A percentile compares a stretch with the other conserved stretches of the same genome.
Conservation (phyloP, 2,797 vertebrate genomes). For the Lagodon rhomboides region DNA sequence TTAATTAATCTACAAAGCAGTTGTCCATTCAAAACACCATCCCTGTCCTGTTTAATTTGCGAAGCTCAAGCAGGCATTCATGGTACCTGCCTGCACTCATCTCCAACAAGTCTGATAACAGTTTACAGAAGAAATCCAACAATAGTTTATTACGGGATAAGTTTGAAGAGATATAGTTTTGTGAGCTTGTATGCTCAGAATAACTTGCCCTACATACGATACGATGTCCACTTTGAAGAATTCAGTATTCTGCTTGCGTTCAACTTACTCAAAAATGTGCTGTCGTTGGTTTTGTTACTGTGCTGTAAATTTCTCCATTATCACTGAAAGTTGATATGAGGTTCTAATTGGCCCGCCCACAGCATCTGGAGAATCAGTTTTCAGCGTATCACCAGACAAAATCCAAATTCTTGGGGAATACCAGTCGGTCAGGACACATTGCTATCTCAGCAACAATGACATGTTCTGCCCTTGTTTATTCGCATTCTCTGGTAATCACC, state of each 20-base stretch:
- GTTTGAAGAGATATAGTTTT: neutral
- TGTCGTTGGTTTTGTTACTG: neutral
- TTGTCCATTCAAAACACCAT: slow-evolving; percentile 13
- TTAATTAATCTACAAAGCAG: neutral
- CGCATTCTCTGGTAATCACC: slow-evolving; percentile 68
- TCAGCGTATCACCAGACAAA: neutral
- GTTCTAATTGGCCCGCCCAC: neutral
- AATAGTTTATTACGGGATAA: neutral
- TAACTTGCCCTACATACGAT: neutral
- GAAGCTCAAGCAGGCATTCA: neutral
- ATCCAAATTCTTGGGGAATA: slow-evolving; percentile 55
- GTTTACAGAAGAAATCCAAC: neutral
- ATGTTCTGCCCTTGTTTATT: slow-evolving; percentile 63
- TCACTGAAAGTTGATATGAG: neutral
- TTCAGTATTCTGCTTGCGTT: neutral
- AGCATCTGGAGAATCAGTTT: neutral
- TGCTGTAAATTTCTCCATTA: neutral
- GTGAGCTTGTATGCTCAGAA: neutral
- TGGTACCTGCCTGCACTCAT: neutral
- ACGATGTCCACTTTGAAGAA: neutral
- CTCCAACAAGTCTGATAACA: neutral
- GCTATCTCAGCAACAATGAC: slow-evolving; percentile 28
- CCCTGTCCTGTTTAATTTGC: slow-evolving; percentile 28
- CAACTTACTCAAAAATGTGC: neutral
- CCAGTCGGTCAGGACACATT: slow-evolving; percentile 31